Evolutionary conservation across 2,797 vertebrate genomes (phyloP), one percentile per base, ranked within the genome.

Genomic region (Hafferia zeledoni): DNA sequence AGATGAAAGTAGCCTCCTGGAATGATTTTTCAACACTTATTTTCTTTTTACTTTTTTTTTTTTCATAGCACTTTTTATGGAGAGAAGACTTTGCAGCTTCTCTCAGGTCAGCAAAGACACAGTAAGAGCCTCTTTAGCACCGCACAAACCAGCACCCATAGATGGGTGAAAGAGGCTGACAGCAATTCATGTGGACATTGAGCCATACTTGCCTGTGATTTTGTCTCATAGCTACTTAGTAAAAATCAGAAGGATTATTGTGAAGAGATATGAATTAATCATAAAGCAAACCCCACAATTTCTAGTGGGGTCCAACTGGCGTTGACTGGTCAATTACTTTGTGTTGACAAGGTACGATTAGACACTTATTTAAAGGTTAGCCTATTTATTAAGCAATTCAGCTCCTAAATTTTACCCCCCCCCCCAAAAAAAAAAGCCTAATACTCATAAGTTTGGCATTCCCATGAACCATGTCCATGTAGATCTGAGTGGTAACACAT

Each of bases 131-230:
- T 82, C 39, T 2, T 41, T 59, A 68, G 10, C 31, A 52, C 35
- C 14, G 6, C 28, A 47, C 16, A 85, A 67, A 74, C 13, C 15
- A 30, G 13, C 31, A 7, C 2, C 14, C 60, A 68, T 13, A 63
- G 35, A 70, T 3, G 18, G 72, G 30, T 16, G 30, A 33, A 11
- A 57, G 23, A 2, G 10, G 2, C 6, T 81, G 90, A 47, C 27
- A 57, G 17, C 15, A 88, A 35, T 1, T 52, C 11, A 30, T 56
- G 30, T 3, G 12, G 30, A 63, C 0, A 0, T 8, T 39, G 43
- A 70, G 46, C 60, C 9, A 6, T 8, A 65, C 5, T 69, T 72
- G 10, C 28, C 49, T 19, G 2, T 65, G 30, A 61, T 50, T 92
- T 90, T 81, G 33, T 23, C 33, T 86, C 3, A 1, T 46, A 56